Conservation (phyloP, 2,888 invertebrate species). For the Chymomyza amoena region DNA sequence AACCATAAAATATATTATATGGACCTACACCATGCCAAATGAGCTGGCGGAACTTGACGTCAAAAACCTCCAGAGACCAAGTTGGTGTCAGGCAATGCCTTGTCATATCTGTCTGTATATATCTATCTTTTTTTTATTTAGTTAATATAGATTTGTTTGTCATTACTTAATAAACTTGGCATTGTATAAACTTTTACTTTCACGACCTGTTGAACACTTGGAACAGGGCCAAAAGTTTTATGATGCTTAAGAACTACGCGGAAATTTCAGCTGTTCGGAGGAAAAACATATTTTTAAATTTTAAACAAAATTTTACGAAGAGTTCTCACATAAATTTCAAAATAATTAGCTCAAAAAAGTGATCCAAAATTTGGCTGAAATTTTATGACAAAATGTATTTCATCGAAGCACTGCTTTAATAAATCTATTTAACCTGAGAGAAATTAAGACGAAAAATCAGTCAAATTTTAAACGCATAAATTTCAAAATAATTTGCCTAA, state of each 20-base stretch:
- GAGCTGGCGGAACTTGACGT: neutral
- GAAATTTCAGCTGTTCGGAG: constrained; percentile 25
- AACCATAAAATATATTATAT: neutral
- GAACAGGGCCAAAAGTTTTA: constrained; percentile 42
- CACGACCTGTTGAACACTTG: constrained; percentile 54
- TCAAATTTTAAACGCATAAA: constrained; percentile 19
- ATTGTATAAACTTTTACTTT: constrained; percentile 15
- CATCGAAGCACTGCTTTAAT: neutral
- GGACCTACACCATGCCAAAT: neutral
- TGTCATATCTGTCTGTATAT: neutral
- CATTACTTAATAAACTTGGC: neutral
- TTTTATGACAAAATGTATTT: neutral
- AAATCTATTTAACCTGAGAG: too few relatives aligned
- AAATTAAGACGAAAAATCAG: too few relatives aligned
- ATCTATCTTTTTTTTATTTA: neutral
- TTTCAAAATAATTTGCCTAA: neutral
- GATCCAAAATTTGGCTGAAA: constrained; percentile 24
- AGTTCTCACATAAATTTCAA: constrained; percentile 15
- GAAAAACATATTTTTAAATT: constrained; percentile 33
- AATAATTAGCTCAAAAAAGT: neutral
- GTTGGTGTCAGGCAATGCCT: neutral
- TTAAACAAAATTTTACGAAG: constrained; percentile 9
- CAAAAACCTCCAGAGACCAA: neutral
- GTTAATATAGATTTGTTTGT: neutral
- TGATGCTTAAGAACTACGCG: constrained; percentile 1